Conservation (phyloP, 2,113 vertebrate genomes). For the Neogobius melanostomus region DNA sequence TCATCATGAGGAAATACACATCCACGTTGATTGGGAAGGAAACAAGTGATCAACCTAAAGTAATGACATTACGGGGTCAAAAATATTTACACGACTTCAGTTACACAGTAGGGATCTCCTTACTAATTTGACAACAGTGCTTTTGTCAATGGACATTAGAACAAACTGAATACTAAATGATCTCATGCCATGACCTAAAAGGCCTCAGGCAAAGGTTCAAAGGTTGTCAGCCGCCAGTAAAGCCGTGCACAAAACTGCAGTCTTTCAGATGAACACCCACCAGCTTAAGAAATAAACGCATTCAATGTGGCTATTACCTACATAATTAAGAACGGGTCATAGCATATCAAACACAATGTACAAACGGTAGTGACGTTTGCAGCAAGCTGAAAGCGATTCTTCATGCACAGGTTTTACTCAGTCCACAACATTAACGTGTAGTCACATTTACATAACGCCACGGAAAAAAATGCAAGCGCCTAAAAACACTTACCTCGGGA, state of each 20-base stretch:
- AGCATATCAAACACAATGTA: not conserved
- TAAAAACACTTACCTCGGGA: slow-evolving; percentile 84
- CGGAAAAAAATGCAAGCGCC: not conserved
- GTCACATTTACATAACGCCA: not conserved
- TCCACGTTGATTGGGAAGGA: no score
- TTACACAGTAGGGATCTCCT: no score
- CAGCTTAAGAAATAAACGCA: not conserved
- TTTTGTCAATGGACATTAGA: no score
- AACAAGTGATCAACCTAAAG: no score
- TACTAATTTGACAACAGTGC: no score
- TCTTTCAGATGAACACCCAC: not conserved
- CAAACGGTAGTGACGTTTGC: slow-evolving; percentile 50
- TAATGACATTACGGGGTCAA: no score
- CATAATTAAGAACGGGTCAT: not conserved
- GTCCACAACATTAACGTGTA: not conserved
- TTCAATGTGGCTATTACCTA: not conserved
- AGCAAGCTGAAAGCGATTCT: slow-evolving; percentile 26
- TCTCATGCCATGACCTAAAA: not conserved
- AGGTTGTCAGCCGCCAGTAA: not conserved
- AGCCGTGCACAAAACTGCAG: not conserved
- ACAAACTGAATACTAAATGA: not conserved
- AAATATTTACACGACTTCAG: no score
- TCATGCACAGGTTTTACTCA: not conserved
- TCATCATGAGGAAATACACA: not conserved
- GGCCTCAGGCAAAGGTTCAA: not conserved